A percentile compares a stretch with the other conserved stretches of the same genome.
Evolutionary conservation across 2,888 invertebrate species (phyloP).

Genomic region (Idaea straminata): DNA sequence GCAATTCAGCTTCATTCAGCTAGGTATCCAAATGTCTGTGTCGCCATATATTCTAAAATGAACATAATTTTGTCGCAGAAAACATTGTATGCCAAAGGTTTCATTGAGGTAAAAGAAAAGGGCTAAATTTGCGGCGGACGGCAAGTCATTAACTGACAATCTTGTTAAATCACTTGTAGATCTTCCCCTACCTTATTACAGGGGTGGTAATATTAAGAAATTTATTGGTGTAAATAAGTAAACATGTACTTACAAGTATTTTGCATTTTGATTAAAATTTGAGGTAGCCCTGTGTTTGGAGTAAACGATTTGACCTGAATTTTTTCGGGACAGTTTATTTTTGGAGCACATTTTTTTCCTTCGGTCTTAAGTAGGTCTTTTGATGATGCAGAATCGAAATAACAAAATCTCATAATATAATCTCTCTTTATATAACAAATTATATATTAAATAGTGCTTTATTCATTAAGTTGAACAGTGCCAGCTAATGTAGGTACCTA

Average conservation of each 20-base stretch:
- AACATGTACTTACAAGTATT: constrained; percentile 15
- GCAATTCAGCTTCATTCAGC: no score
- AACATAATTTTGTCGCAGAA: background rate
- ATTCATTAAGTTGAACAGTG: no score
- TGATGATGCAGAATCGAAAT: background rate
- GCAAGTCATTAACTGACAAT: constrained; percentile 71
- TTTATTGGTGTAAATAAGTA: constrained; percentile 41
- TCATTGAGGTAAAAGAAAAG: constrained; percentile 48
- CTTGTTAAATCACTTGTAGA: constrained; percentile 75
- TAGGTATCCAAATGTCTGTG: no score
- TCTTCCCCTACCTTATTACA: constrained; percentile 66
- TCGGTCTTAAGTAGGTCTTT: background rate
- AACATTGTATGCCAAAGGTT: background rate
- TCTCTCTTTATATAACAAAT: background rate
- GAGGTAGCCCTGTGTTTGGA: constrained; percentile 2
- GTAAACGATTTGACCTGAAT: background rate
- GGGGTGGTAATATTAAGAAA: constrained; percentile 70
- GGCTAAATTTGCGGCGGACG: constrained; percentile 68
- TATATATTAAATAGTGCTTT: background rate
- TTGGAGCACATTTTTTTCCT: background rate
- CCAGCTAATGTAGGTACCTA: no score
- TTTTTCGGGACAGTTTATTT: background rate
- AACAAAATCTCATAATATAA: background rate
- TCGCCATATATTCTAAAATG: background rate
- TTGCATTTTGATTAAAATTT: constrained; percentile 21